These are phyloP conservation scores for Telenomus remus DNA, from an alignment of 1,140 invertebrate genomes.

Conservation along the genomic window DNA sequence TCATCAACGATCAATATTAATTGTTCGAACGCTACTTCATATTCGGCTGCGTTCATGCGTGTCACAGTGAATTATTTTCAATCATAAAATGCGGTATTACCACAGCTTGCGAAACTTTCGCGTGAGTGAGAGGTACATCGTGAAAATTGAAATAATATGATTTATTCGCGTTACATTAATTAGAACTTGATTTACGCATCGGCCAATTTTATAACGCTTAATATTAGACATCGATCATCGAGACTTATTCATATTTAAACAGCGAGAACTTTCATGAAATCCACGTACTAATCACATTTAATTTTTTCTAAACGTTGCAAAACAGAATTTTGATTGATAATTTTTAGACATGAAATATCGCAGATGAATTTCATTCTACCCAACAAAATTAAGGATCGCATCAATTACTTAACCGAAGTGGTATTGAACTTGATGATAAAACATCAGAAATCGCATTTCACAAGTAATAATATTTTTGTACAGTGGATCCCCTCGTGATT, in stretches of 20 bases:
- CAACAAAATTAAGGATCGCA: background rate
- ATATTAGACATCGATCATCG: conserved; percentile 24
- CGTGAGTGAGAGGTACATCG: conserved; percentile 19
- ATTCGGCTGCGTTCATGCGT: conserved; percentile 54
- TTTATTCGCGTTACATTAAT: conserved; percentile 54
- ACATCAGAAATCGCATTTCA: conserved; percentile 1
- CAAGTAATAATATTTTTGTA: conserved; percentile 36
- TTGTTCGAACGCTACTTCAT: conserved; percentile 53
- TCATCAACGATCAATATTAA: conserved; percentile 49
- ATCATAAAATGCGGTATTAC: conserved; percentile 57
- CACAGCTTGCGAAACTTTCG: conserved; percentile 55
- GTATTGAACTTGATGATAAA: conserved; percentile 29
- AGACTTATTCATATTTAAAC: background rate
- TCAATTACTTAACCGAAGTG: conserved; percentile 17
- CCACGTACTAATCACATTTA: conserved; percentile 12
- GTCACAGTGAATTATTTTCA: conserved; percentile 57
- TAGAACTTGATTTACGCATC: conserved; percentile 45
- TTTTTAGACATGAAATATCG: conserved; percentile 16
- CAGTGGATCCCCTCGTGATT: conserved; percentile 14
- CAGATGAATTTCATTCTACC: conserved; percentile 5
- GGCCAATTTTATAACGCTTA: conserved; percentile 27
- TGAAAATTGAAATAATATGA: conserved; percentile 53
- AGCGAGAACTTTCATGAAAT: background rate
- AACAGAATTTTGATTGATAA: too few species aligned
- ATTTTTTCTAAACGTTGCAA: too few species aligned